These are phyloP conservation scores for Volucella inanis DNA, from an alignment of 2,888 invertebrate species.

Conservation along the genomic window DNA sequence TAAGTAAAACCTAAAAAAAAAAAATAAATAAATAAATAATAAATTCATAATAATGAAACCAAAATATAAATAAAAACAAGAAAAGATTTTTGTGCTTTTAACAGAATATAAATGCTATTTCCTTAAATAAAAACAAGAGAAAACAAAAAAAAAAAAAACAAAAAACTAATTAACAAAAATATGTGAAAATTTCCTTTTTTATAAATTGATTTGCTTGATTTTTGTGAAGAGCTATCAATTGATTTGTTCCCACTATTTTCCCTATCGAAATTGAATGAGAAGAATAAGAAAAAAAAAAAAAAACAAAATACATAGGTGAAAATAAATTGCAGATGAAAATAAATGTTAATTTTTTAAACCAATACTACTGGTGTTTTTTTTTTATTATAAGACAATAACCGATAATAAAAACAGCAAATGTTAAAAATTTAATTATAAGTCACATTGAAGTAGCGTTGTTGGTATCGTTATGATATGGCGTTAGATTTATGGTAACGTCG, in stretches of 20 bases:
- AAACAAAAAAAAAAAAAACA: constrained; percentile 62
- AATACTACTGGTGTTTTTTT: constrained; percentile 22
- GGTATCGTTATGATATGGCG: no score
- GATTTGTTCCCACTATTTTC: constrained; percentile 70
- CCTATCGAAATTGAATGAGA: constrained; percentile 67
- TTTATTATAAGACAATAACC: background rate
- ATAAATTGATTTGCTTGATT: constrained; percentile 73
- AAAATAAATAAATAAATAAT: no score
- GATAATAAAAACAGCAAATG: no score
- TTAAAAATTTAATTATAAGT: no score
- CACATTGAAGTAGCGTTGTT: no score
- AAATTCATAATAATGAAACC: constrained; percentile 74
- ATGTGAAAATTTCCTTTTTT: constrained; percentile 64
- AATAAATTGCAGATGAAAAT: constrained; percentile 71
- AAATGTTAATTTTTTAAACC: constrained; percentile 75
- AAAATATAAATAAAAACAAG: constrained; percentile 70
- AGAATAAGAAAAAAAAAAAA: constrained; percentile 50
- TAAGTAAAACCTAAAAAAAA: constrained; percentile 53
- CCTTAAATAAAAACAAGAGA: constrained; percentile 76
- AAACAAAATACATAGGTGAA: constrained; percentile 55
- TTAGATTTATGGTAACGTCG: no score
- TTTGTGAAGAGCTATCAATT: constrained; percentile 71
- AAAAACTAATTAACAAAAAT: constrained; percentile 74
- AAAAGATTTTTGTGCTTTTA: constrained; percentile 71
- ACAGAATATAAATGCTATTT: constrained; percentile 77